These are phyloP conservation scores for Danio kyathit DNA, from an alignment of 2,797 vertebrate genomes.

Conservation along the genomic window DNA sequence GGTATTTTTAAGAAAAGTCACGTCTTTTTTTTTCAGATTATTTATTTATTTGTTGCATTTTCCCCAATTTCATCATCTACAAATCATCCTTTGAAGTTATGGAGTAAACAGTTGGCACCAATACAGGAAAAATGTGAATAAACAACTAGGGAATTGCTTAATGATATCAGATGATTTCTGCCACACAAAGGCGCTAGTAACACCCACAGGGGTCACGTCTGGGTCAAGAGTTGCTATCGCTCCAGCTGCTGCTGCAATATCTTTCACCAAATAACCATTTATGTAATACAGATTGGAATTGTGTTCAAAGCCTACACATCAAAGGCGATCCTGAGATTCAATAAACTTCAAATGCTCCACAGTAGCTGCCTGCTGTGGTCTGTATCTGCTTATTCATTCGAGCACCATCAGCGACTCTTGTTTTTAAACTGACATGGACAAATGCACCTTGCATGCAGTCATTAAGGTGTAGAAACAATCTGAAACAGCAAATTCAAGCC, in stretches of 20 bases:
- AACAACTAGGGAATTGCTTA: conserved; percentile 12
- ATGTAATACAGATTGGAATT: conserved; percentile 52
- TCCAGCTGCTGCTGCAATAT: conserved; percentile 34
- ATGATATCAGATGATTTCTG: conserved; percentile 13
- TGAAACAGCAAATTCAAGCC: neutral
- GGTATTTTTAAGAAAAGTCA: conserved; percentile 38
- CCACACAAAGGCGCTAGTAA: conserved; percentile 6
- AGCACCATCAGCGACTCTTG: conserved; percentile 25
- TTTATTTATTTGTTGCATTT: neutral
- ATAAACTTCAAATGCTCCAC: conserved; percentile 45
- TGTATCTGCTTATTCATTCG: conserved; percentile 19
- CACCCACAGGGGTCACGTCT: conserved; percentile 31
- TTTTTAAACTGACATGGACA: conserved; percentile 19
- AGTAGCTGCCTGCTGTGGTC: conserved; percentile 25
- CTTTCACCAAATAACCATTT: conserved; percentile 50
- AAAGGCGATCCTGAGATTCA: conserved; percentile 33
- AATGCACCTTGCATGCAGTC: neutral
- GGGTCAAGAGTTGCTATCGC: conserved; percentile 40
- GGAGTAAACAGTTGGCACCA: conserved; percentile 27
- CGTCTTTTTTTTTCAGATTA: neutral
- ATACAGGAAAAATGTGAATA: neutral
- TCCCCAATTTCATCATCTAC: conserved; percentile 33
- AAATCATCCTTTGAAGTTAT: conserved; percentile 28
- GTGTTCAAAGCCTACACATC: conserved; percentile 48
- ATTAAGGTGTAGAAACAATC: neutral